These are phyloP conservation scores for Trichonephila clavipes DNA, from an alignment of 1,140 invertebrate species.

Conservation along the genomic window DNA sequence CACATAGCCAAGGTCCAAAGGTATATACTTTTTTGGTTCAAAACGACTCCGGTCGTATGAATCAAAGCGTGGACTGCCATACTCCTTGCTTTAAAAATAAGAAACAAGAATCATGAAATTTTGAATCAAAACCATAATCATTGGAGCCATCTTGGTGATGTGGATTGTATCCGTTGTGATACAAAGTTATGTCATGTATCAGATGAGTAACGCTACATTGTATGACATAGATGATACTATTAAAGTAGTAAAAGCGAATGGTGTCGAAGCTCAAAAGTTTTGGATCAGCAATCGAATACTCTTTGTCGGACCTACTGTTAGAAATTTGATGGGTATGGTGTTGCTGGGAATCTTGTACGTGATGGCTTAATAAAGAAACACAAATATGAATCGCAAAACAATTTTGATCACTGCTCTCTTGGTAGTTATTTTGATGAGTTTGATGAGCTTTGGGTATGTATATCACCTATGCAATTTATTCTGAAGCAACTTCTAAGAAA, in stretches of 20 bases:
- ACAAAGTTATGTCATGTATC: not conserved
- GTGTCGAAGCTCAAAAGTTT: not conserved
- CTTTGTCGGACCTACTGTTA: not conserved
- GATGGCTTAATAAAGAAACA: not conserved
- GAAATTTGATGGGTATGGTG: not conserved
- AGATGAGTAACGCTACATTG: not conserved
- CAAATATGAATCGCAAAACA: slow-evolving; percentile 31
- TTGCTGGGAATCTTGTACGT: not conserved
- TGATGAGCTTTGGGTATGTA: not conserved
- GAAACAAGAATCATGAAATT: slow-evolving; percentile 21
- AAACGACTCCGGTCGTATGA: slow-evolving; percentile 21
- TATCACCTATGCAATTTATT: not conserved
- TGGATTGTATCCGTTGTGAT: not conserved
- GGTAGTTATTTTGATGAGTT: not conserved
- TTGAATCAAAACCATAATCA: not conserved
- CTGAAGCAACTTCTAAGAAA: not conserved
- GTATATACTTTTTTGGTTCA: not conserved
- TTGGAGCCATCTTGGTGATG: not conserved
- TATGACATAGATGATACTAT: not conserved
- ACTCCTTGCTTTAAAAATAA: not conserved
- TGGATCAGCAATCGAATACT: not conserved
- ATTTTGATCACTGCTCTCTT: not conserved
- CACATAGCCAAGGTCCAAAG: not conserved
- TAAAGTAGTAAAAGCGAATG: not conserved
- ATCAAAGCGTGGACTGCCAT: not conserved